phyloP scores from a whole-genome alignment of 2,888 invertebrate genomes.

The Rambutsinella grinnellia region DNA sequence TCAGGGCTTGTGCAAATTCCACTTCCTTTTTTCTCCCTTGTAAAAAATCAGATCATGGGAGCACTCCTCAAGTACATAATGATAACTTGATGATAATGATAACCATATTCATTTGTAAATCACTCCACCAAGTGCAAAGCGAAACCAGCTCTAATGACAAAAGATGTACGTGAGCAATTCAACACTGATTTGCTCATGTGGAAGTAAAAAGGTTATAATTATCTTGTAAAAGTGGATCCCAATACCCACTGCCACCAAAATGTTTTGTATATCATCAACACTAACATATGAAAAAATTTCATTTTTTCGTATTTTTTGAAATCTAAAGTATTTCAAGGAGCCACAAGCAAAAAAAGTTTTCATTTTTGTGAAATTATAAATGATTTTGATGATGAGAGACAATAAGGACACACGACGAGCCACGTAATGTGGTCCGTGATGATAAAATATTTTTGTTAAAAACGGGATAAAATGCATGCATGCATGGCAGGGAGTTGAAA shows the following conservation, averaged over 20 bases:
- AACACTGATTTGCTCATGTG: too few relatives aligned
- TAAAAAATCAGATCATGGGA: neutral
- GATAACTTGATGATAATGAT: neutral
- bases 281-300: neutral
- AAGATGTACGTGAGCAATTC: neutral
- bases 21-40: neutral
- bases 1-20: neutral
- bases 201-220: neutral
- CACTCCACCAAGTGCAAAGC: neutral
- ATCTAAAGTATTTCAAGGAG: neutral
- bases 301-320: neutral
- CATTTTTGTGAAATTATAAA: too few relatives aligned
- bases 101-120: neutral
- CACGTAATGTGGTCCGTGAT: too few relatives aligned
- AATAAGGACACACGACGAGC: too few relatives aligned
- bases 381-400: neutral
- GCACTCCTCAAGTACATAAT: neutral
- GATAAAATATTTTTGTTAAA: too few relatives aligned
- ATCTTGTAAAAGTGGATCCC: neutral
- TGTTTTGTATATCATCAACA: too few relatives aligned
- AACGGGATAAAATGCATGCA: too few relatives aligned
- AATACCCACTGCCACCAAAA: too few relatives aligned
- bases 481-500: too few relatives aligned
- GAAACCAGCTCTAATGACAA: neutral
- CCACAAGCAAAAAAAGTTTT: neutral